These are phyloP conservation scores for Aplysina aerophoba DNA, from an alignment of 37 sponge, comb jelly and placozoan species.

Conservation along the genomic window DNA sequence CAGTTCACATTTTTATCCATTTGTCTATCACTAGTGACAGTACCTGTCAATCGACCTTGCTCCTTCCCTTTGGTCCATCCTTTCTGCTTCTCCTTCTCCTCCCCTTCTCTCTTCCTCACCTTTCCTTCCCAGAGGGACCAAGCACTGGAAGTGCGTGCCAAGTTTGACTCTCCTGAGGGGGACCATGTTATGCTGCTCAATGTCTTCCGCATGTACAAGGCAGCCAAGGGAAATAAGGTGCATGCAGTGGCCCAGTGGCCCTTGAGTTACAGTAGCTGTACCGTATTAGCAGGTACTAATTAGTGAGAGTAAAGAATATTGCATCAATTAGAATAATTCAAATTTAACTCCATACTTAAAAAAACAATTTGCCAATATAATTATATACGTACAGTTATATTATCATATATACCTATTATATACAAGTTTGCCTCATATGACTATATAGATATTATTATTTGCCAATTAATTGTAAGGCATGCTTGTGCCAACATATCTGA, in stretches of 20 bases:
- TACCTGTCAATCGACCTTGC: background rate
- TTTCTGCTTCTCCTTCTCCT: background rate
- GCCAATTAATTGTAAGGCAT: background rate
- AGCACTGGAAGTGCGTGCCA: slow-evolving; percentile 48
- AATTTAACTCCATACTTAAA: too few species aligned
- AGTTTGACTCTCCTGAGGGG: slow-evolving; percentile 80
- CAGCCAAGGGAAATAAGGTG: slow-evolving; percentile 83
- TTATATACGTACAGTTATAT: too few species aligned
- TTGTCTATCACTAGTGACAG: background rate
- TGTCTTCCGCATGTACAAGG: slow-evolving; percentile 69
- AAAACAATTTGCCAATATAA: too few species aligned
- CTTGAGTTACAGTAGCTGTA: too few species aligned
- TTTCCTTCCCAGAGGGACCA: slow-evolving; percentile 46
- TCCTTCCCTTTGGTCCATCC: background rate
- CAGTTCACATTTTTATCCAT: background rate
- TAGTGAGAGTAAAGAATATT: too few species aligned
- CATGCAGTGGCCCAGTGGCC: too few species aligned
- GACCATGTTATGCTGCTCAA: slow-evolving; percentile 90
- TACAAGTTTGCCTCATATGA: too few species aligned
- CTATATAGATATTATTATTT: too few species aligned
- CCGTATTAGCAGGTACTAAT: background rate
- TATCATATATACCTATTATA: background rate
- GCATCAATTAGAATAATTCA: too few species aligned
- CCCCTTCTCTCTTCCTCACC: background rate
- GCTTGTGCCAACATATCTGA: background rate